Evolutionary conservation across 2,113 vertebrate genomes (phyloP).

Genomic region (Cyprinus carpio): DNA sequence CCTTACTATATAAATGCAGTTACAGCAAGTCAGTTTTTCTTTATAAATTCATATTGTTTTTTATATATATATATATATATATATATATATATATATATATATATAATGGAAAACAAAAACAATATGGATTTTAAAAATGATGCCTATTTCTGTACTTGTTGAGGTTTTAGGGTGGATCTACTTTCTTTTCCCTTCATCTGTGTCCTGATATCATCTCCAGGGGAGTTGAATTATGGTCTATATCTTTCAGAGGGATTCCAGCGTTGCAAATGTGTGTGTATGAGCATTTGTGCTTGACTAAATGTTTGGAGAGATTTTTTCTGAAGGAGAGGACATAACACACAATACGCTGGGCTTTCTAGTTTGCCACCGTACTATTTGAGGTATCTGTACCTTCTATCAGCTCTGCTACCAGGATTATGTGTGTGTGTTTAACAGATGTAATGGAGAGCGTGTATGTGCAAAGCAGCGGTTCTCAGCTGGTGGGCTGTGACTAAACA

Average conservation of each 20-base stretch:
- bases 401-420: not conserved
- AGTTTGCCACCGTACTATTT: constrained; percentile 19
- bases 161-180: constrained; percentile 34
- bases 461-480: not conserved
- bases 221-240: constrained; percentile 46
- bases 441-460: not conserved
- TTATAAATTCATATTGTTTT: too few species aligned
- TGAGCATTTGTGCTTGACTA: constrained; percentile 40
- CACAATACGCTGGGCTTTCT: constrained; percentile 11
- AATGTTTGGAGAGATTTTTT: constrained; percentile 50
- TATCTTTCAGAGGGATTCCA: constrained; percentile 53
- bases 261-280: not conserved
- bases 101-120: too few species aligned
- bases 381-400: constrained; percentile 13
- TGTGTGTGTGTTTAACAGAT: not conserved
- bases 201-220: constrained; percentile 33
- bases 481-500: not conserved
- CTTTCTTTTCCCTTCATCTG: constrained; percentile 12
- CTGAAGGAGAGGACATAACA: not conserved
- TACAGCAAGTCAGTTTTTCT: too few species aligned
- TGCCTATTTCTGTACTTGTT: too few species aligned
- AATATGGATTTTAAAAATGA: too few species aligned
- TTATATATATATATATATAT: too few species aligned
- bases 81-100: too few species aligned
- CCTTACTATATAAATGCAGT: too few species aligned